Evolutionary conservation across 2,113 vertebrate genomes (phyloP), one percentile per base, ranked within the genome.

Genomic region (Athene noctua): DNA sequence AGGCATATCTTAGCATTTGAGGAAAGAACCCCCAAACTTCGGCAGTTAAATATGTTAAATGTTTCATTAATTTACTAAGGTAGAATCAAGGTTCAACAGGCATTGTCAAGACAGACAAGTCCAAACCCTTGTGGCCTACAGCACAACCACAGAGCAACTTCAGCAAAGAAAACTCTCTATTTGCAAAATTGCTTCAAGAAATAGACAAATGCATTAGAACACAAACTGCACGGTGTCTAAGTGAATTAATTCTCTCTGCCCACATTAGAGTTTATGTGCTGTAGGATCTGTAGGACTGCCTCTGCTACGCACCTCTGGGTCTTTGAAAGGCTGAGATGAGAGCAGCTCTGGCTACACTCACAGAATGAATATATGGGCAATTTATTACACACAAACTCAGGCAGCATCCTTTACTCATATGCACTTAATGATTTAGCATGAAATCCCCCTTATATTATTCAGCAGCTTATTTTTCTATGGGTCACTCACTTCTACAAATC

Each of bases 241-340:
- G 77, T 0, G 11, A 49, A 86, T 68, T 73, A 74, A 81, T 57
- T 73, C 55, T 57, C 67, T 12, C 49, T 72, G 66, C 47, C 58
- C 32, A n/a, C 0, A 0, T 32, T 47, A 32, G 68, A 63, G 20
- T 38, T 72, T 55, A 15, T 5, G 42, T 0, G 0, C 47, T 67
- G 55, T 7, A 88, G 55, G 72, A 71, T 36, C 68, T 61, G 59
- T 42, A 92, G 52, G 13, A 67, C 1, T 1, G 19, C 36, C 62
- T 68, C 61, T 63, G 74, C 44, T 51, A 29, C 10, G 49, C 72
- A 59, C 34, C 68, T 88, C 80, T 52, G 61, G 34, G 47, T 74
- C 77, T 63, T 10, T 6, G 4, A 55, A 81, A 65, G 20, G 68
- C 47, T 52, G 55, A 91, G 40, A 63, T 3, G 9, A 80, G 32